Base-by-base conservation (phyloP, 2,888 invertebrate genomes). In the Acanthococcus lagerstroemiae region DNA sequence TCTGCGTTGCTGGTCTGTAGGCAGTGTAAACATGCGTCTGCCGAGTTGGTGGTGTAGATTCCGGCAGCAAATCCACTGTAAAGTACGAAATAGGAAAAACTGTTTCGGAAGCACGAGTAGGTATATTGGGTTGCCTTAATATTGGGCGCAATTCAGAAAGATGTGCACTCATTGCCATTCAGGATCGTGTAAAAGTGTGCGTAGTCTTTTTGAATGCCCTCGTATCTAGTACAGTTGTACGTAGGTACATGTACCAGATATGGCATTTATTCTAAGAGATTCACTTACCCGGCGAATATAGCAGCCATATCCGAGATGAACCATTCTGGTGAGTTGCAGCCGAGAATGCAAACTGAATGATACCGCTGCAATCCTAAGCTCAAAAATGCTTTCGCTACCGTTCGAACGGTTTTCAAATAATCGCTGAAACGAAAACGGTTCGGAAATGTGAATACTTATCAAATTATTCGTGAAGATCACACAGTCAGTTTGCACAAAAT, bases 241-340 rank as follows among this genome's bases (percentile, higher is more conserved):
- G n/a, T n/a, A n/a, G n/a, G n/a, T n/a, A n/a, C n/a, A n/a, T n/a
- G n/a, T n/a, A n/a, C n/a, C n/a, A n/a, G n/a, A n/a, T n/a, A n/a
- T n/a, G n/a, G n/a, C n/a, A n/a, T n/a, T n/a, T n/a, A n/a, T n/a
- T n/a, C n/a, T n/a, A n/a, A n/a, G n/a, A n/a, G n/a, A n/a, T n/a
- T n/a, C 4, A 45, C 77, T 79, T 79, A 87, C 90, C 94, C 93
- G 67, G 94, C 92, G 76, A 88, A 90, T 72, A 94, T 90, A 19
- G 91, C 88, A 3, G 84, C 94, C 68, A 95, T 76, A 73, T 91
- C 86, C 3, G 92, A 82, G 70, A 91, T 82, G 74, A 89, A 87
- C 95, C 95, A 95, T 78, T 93, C 86, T 55, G 90, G 87, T 24
- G 87, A 85, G 76, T 95, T 95, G 76, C 92, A 94, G n/a, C 94